phyloP scores from a whole-genome alignment of 2,888 invertebrate species.

The Standfussiana lucernea region DNA sequence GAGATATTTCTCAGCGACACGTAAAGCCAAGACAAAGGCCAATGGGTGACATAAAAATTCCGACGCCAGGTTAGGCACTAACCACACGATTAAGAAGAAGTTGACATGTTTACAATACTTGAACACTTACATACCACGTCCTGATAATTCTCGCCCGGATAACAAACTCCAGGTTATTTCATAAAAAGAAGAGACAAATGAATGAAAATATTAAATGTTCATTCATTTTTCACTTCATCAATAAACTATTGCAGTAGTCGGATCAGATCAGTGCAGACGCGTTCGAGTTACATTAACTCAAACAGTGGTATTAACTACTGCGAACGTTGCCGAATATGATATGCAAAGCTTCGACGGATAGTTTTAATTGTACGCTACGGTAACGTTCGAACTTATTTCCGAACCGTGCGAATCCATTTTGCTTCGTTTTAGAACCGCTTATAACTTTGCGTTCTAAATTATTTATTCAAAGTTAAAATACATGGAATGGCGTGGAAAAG shows the following conservation, averaged over 20 bases:
- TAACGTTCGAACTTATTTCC: neutral
- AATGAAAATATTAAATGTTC: too few relatives aligned
- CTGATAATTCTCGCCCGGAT: neutral
- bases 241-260: neutral
- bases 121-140: too few relatives aligned
- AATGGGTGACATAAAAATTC: too few relatives aligned
- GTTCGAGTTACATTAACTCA: neutral
- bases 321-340: neutral
- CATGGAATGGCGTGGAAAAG: neutral
- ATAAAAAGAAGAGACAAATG: too few relatives aligned
- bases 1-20: too few relatives aligned
- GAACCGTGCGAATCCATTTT: constrained; percentile 1
- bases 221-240: neutral
- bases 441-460: neutral
- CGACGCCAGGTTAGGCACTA: too few relatives aligned
- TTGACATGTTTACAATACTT: too few relatives aligned
- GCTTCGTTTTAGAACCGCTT: constrained; percentile 18
- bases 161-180: neutral
- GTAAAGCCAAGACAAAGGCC: too few relatives aligned
- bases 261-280: constrained; percentile 1
- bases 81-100: too few relatives aligned
- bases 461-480: neutral
- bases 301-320: constrained; percentile 1
- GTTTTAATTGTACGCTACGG: constrained; percentile 21
- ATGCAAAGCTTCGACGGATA: neutral